Evolutionary conservation across 2,113 vertebrate species (phyloP).

Genomic region (Synodontis membranacea): DNA sequence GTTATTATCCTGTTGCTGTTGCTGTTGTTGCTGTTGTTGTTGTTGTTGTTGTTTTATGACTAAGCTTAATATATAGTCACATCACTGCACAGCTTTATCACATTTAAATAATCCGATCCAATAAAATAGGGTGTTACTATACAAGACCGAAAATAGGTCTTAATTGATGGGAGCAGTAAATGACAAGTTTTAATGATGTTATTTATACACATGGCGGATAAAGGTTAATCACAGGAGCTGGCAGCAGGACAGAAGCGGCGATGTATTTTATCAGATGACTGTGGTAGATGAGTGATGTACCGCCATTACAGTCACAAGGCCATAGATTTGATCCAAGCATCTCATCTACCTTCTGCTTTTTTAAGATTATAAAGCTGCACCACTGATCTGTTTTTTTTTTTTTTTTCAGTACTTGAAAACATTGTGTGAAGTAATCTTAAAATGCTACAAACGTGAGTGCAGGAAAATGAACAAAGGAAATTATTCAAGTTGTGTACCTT

Average conservation of each 20-base stretch:
- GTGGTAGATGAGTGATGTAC: conserved; percentile 39
- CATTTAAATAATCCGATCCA: conserved; percentile 9
- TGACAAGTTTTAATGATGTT: conserved; percentile 16
- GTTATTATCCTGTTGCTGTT: neutral
- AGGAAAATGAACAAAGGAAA: conserved; percentile 50
- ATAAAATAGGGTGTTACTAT: neutral
- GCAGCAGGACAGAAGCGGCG: neutral
- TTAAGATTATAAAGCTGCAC: neutral
- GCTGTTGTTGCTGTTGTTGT: too few relatives aligned
- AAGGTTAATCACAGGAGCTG: neutral
- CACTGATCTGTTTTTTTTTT: neutral
- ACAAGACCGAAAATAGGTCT: neutral
- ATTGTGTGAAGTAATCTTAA: conserved; percentile 18
- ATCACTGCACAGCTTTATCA: neutral
- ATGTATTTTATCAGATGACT: conserved; percentile 4
- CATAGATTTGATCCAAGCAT: conserved; percentile 21
- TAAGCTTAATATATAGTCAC: neutral
- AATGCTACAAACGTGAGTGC: conserved; percentile 41
- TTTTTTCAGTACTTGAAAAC: neutral
- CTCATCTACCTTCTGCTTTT: neutral
- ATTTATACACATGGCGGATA: conserved; percentile 6
- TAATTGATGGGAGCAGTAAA: conserved; percentile 7
- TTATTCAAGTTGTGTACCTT: conserved; percentile 60
- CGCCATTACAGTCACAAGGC: conserved; percentile 47
- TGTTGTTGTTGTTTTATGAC: neutral